A percentile compares a stretch with the other conserved stretches of the same genome.
These are phyloP conservation scores for Darevskia nairensis DNA, from an alignment of 2,797 vertebrate species.

Conservation along the genomic window DNA sequence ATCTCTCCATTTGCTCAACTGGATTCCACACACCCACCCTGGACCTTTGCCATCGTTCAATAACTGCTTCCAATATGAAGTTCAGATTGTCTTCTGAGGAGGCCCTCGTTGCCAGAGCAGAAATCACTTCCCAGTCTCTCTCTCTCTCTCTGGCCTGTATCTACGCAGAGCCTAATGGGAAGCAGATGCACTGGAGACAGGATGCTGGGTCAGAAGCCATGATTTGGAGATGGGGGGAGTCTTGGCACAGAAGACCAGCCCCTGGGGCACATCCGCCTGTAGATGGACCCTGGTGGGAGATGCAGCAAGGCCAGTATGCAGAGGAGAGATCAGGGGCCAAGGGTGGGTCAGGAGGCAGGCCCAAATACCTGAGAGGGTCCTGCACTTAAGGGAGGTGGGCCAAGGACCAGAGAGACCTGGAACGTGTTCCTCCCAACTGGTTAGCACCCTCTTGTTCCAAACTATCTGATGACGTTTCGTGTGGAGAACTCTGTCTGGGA, in stretches of 20 bases:
- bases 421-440: background rate
- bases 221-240: background rate
- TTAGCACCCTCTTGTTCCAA: background rate
- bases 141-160: background rate
- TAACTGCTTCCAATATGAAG: background rate
- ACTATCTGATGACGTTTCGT: background rate
- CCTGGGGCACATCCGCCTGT: slow-evolving; percentile 25
- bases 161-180: slow-evolving; percentile 5
- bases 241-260: background rate
- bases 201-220: background rate
- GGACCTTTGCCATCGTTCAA: background rate
- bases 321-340: background rate
- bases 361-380: background rate
- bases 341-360: background rate
- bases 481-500: background rate
- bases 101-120: background rate
- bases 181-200: slow-evolving; percentile 25
- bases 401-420: background rate
- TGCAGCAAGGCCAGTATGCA: background rate
- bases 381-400: background rate
- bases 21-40: too few species aligned
- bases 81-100: background rate
- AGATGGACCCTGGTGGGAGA: slow-evolving; percentile 8
- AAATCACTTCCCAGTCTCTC: background rate
- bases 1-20: background rate